Base-by-base conservation (phyloP, 2,888 invertebrate genomes). In the Cantharis rufa region DNA sequence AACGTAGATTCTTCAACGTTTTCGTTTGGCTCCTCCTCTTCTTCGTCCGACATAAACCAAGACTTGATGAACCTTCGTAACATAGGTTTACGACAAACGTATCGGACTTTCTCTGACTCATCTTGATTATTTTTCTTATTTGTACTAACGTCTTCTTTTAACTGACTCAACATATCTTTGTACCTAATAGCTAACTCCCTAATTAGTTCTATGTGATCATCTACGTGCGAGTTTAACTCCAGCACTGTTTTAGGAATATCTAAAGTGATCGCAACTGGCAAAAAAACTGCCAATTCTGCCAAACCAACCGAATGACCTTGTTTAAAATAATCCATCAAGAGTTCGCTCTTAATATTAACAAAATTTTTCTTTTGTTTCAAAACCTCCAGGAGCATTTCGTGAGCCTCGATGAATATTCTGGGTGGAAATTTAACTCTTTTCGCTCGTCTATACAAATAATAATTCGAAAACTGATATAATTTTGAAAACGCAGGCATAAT, bases 191-290 rank as follows among this genome's bases (percentile, higher is more conserved):
- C 86, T 69, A 88, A 77, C 77, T 87, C 87, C 18, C 85, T 82
- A 9, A 87, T 82, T 15, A 88, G 79, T 24, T 88, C 89, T 69
- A 88, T 89, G 81, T 91, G 90, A 76, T 90, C 89, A 1, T 87
- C 85, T 10, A 90, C 82, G 16, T 86, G 86, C 0, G 91, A 90
- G 85, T 92, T 90, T 18, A 92, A 84, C 79, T 90, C 88, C 18
- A 92, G 88, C 5, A 91, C 87, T 71, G 90, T 90, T 71, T 91
- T 90, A 0, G 92, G 92, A 71, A 92, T 88, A 74, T 89, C 88
- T 16, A 91, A 86, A 72, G 88, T 85, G 62, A 90, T 88, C 11
- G 86, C 83, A 9, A 89, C 77, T 72, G 86, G 81, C 21, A 85
- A 77, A 11, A 81, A 79, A 1, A 84, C 80, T 4, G 88, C 78